phyloP scores from a whole-genome alignment of 1,140 invertebrate species.

The Macrocentrus cingulum region DNA sequence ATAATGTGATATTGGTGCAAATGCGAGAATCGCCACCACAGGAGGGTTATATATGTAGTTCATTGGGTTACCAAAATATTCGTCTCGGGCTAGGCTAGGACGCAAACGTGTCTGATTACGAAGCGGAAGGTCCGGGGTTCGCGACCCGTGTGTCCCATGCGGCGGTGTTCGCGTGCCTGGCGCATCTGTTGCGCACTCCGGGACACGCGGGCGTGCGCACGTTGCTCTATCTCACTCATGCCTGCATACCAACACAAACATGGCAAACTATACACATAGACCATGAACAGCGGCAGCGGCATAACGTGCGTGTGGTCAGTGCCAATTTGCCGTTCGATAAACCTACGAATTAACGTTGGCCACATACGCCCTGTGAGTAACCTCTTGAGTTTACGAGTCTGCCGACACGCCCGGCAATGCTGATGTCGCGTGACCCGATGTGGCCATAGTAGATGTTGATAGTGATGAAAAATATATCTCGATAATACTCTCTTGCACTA shows the following conservation, averaged over 20 bases:
- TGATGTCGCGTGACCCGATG: slow-evolving; percentile 14
- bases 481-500: background rate
- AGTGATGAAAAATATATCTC: too few species aligned
- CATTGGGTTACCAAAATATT: slow-evolving; percentile 45
- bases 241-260: slow-evolving; percentile 13
- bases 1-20: too few species aligned
- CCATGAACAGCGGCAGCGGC: slow-evolving; percentile 4
- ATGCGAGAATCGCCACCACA: too few species aligned
- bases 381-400: slow-evolving; percentile 40
- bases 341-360: slow-evolving; percentile 46
- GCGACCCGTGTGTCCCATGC: slow-evolving; percentile 46
- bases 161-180: slow-evolving; percentile 48
- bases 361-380: slow-evolving; percentile 29
- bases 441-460: too few species aligned
- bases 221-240: background rate
- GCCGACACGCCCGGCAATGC: slow-evolving; percentile 31
- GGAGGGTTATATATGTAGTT: slow-evolving; percentile 12
- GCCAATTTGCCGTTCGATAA: slow-evolving; percentile 48
- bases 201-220: slow-evolving; percentile 35
- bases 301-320: slow-evolving; percentile 42
- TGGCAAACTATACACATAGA: slow-evolving; percentile 6
- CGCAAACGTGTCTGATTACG: background rate
- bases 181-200: slow-evolving; percentile 56
- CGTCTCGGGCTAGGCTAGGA: background rate
- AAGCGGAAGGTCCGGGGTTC: slow-evolving; percentile 47